Evolutionary conservation across 2,797 vertebrate genomes (phyloP), one percentile per base, ranked within the genome.

Genomic region (Sphenodon punctatus): DNA sequence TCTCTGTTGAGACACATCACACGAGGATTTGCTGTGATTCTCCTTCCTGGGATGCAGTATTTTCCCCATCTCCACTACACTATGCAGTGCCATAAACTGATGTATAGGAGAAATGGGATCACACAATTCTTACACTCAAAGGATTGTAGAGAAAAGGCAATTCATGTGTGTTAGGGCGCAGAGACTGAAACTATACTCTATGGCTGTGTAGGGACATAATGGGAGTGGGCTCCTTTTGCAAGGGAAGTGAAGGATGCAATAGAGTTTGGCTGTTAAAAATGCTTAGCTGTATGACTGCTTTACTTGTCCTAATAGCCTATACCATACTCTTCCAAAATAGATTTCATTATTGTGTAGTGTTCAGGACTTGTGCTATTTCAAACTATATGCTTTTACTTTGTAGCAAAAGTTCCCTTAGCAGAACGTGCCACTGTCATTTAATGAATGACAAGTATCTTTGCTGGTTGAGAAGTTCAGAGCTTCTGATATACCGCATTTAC

Each of bases 391-490:
- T 56, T 51, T 4, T 68, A 53, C 67, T 86, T 58, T 60, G 43
- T 3, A 32, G 20, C 32, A 58, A 36, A 69, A 86, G 63, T 63
- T 32, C 5, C 59, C 19, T 39, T 83, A 45, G 46, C 55, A 55
- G 7, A 63, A 76, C 60, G 66, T 69, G 72, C 70, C 10, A 22
- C 1, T 71, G 17, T 4, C 14, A 74, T 82, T 78, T 75, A 67
- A 53, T 63, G 87, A 65, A 22, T 51, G 25, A 41, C 32, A 60
- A 34, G 60, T 6, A 68, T 51, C 68, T 34, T 78, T 64, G 19
- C 23, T 66, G 65, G 82, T 67, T 41, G 80, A 86, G 46, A 82
- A 80, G 73, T 59, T 66, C 46, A 59, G 19, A 53, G 32, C 34
- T 20, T 4, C 22, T 64, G 41, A 34, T 25, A 74, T 14, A 51